Conservation (phyloP, 2,113 vertebrate species). For the Forbesichthys papilliferus region DNA sequence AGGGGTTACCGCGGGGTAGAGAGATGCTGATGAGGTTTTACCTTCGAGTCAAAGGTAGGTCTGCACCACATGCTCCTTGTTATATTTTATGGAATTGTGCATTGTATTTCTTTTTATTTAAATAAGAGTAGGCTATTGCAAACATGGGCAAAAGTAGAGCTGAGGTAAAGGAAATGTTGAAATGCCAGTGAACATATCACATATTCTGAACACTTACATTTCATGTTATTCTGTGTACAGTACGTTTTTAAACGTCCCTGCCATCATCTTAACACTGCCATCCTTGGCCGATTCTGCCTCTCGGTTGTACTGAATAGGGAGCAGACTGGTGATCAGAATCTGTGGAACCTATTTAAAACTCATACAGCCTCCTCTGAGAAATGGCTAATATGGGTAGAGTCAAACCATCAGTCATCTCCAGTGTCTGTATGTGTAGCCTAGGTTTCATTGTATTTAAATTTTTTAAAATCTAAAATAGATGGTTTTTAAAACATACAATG, state of each 20-base stretch:
- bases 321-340: constrained; percentile 25
- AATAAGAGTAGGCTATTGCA: too few relatives aligned
- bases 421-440: background rate
- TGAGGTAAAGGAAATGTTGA: too few relatives aligned
- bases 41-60: too few relatives aligned
- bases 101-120: too few relatives aligned
- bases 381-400: constrained; percentile 1
- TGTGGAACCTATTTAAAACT: constrained; percentile 23
- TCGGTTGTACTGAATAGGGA: constrained; percentile 1
- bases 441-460: too few relatives aligned
- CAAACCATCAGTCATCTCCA: background rate
- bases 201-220: too few relatives aligned
- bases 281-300: constrained; percentile 13
- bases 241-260: background rate
- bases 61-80: too few relatives aligned
- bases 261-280: constrained; percentile 20
- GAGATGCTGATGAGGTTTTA: too few relatives aligned
- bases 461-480: background rate
- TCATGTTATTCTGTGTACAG: background rate
- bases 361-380: background rate
- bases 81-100: too few relatives aligned
- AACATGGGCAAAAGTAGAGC: too few relatives aligned
- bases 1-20: too few relatives aligned
- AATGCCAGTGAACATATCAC: too few relatives aligned
- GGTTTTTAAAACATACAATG: background rate